Evolutionary conservation across 2,888 invertebrate species (phyloP).

Genomic region (Charanyca ferruginea): DNA sequence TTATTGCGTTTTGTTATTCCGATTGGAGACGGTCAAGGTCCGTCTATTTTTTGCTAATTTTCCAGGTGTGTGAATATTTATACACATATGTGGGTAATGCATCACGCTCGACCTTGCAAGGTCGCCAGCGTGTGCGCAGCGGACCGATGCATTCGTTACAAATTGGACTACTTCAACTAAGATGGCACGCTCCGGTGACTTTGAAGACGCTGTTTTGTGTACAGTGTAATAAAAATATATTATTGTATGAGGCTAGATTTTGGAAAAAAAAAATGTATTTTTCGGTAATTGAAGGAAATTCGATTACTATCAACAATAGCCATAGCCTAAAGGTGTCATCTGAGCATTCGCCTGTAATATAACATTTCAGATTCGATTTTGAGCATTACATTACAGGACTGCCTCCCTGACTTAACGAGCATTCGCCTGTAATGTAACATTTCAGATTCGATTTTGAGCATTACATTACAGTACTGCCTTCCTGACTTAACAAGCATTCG

Average conservation of each 20-base stretch:
- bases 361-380: no score
- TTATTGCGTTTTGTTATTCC: background rate
- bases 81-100: slow-evolving; percentile 39
- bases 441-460: no score
- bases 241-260: no score
- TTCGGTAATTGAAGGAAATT: background rate
- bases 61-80: slow-evolving; percentile 57
- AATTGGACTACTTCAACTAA: slow-evolving; percentile 54
- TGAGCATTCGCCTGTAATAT: no score
- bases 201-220: slow-evolving; percentile 18
- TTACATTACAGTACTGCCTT: no score
- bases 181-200: slow-evolving; percentile 47
- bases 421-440: no score
- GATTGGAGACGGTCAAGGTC: slow-evolving; percentile 7
- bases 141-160: slow-evolving; percentile 55
- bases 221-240: slow-evolving; percentile 14
- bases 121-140: slow-evolving; percentile 65
- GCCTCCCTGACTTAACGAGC: no score
- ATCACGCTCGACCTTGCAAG: slow-evolving; percentile 73
- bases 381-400: no score
- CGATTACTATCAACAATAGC: background rate
- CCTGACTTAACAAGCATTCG: no score
- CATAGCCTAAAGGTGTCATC: no score
- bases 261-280: background rate
- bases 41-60: slow-evolving; percentile 27